A percentile compares a stretch with the other conserved stretches of the same genome.
Conservation (phyloP, 2,888 invertebrate species). For the Encarsia formosa region DNA sequence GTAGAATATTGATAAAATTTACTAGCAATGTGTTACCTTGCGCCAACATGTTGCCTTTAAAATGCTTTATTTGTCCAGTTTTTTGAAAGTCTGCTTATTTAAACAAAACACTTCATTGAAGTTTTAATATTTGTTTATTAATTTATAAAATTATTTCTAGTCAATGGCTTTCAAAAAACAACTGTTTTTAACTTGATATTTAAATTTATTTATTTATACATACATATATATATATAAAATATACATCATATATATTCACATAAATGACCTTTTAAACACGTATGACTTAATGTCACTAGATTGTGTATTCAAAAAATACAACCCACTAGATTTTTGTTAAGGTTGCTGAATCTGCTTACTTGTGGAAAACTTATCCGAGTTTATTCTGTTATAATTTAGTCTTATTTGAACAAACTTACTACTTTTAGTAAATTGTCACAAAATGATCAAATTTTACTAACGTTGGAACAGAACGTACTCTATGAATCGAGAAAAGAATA, state of each 20-base stretch:
- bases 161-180: slow-evolving; percentile 10
- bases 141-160: too few relatives aligned
- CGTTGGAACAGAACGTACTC: too few relatives aligned
- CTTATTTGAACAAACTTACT: too few relatives aligned
- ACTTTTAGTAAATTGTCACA: too few relatives aligned
- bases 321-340: slow-evolving; percentile 17
- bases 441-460: too few relatives aligned
- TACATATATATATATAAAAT: not conserved
- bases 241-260: slow-evolving; percentile 10
- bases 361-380: not conserved
- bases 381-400: too few relatives aligned
- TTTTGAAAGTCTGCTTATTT: slow-evolving; percentile 5
- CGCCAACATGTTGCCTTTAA: slow-evolving; percentile 26
- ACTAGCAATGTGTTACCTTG: slow-evolving; percentile 25
- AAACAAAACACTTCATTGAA: too few relatives aligned
- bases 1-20: slow-evolving; percentile 16
- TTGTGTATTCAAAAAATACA: slow-evolving; percentile 18
- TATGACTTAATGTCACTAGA: slow-evolving; percentile 25
- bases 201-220: not conserved
- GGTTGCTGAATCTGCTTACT: slow-evolving; percentile 11
- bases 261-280: slow-evolving; percentile 18
- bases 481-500: too few relatives aligned
- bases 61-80: slow-evolving; percentile 26
- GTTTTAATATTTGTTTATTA: too few relatives aligned
- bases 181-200: slow-evolving; percentile 23